A percentile compares a stretch with the other conserved stretches of the same genome.
These are phyloP conservation scores for Aphis craccivora DNA, from an alignment of 1,140 invertebrate species.

Conservation along the genomic window DNA sequence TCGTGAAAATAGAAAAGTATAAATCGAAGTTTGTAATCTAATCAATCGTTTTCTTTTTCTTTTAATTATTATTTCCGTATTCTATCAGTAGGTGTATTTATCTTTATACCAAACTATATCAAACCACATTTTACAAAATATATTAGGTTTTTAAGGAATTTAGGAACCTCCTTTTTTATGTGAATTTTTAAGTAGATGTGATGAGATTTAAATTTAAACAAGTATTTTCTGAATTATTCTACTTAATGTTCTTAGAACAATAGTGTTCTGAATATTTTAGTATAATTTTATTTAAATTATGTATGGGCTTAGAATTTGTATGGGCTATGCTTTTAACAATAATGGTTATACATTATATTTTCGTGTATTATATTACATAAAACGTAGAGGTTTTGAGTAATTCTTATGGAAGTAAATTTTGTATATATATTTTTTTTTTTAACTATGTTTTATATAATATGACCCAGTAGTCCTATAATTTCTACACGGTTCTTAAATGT, in stretches of 20 bases:
- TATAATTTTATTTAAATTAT: constrained; percentile 21
- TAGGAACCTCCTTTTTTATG: background rate
- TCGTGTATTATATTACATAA: background rate
- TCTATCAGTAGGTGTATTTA: background rate
- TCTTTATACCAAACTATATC: background rate
- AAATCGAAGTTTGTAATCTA: background rate
- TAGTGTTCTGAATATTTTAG: background rate
- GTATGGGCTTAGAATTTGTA: background rate
- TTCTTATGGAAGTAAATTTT: background rate
- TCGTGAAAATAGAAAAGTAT: background rate
- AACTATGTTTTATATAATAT: background rate
- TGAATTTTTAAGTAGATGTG: background rate
- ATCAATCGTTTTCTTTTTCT: background rate
- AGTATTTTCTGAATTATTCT: constrained; percentile 5
- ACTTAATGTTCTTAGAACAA: background rate
- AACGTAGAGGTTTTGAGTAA: background rate
- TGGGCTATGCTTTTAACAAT: background rate
- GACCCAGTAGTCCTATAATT: background rate
- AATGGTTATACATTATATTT: constrained; percentile 13
- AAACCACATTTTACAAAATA: background rate
- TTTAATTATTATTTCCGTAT: background rate
- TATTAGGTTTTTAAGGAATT: background rate
- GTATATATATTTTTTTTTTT: background rate
- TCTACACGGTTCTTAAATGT: background rate
- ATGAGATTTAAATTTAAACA: background rate